Percentiles rank a stretch among this genome's conserved stretches.
phyloP scores from a whole-genome alignment of 1,140 invertebrate genomes.

The Latrodectus geometricus region DNA sequence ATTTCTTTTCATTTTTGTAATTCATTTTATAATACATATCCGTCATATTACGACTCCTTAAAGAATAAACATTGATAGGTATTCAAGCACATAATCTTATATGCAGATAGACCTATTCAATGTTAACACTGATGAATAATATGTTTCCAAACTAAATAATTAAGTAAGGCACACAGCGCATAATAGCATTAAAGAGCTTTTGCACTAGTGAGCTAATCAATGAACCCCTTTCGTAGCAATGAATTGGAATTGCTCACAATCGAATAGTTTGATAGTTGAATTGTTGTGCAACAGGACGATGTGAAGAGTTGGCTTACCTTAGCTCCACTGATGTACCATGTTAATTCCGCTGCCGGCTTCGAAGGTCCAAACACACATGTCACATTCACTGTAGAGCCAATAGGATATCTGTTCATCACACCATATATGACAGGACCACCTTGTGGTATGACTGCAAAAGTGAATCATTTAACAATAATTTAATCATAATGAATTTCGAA shows the following conservation, averaged over 20 bases:
- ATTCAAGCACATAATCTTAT: no score
- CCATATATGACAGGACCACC: conserved; percentile 60
- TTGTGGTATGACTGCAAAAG: conserved; percentile 63
- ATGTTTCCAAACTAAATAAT: no score
- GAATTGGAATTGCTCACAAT: neutral
- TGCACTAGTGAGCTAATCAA: neutral
- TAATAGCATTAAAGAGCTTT: neutral
- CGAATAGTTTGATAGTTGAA: neutral
- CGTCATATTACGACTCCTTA: no score
- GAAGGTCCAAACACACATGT: conserved; percentile 64
- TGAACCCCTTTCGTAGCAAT: neutral
- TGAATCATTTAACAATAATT: neutral
- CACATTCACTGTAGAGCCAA: conserved; percentile 64
- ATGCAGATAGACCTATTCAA: no score
- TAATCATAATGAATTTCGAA: no score
- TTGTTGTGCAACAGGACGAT: neutral
- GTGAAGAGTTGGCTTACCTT: conserved; percentile 56
- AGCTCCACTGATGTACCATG: conserved; percentile 63
- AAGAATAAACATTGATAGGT: no score
- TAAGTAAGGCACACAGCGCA: no score
- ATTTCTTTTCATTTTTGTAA: no score
- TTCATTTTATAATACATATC: no score
- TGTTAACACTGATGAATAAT: no score
- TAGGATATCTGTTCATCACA: conserved; percentile 56
- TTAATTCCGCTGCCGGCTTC: conserved; percentile 63